Percentiles rank a stretch among this genome's conserved stretches.
Conservation (phyloP, 2,888 invertebrate species). For the Mactromeris polynyma region DNA sequence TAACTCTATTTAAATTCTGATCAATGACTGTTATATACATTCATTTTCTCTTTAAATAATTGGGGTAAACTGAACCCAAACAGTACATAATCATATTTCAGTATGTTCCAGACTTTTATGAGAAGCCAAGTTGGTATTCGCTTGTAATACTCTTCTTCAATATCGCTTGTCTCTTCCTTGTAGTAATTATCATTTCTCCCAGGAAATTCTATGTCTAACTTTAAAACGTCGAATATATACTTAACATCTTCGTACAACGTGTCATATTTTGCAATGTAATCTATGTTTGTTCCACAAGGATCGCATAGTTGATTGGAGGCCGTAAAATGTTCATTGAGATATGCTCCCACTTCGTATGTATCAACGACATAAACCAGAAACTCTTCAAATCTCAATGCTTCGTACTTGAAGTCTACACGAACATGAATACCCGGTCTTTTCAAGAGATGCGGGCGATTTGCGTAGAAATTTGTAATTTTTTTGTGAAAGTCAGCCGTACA, state of each 20-base stretch:
- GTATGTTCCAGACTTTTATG: constrained; percentile 88
- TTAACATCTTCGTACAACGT: constrained; percentile 93
- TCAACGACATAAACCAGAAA: constrained; percentile 91
- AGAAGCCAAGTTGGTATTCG: constrained; percentile 90
- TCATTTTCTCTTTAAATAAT: constrained; percentile 54
- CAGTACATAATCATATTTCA: constrained; percentile 93
- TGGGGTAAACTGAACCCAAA: constrained; percentile 91
- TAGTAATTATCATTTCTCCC: constrained; percentile 84
- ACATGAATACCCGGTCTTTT: constrained; percentile 73
- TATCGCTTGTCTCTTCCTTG: constrained; percentile 90
- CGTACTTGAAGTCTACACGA: constrained; percentile 54
- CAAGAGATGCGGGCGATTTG: constrained; percentile 74
- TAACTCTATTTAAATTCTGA: too few species aligned
- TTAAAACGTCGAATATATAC: constrained; percentile 80
- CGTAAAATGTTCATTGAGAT: constrained; percentile 95
- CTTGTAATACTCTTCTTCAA: constrained; percentile 91
- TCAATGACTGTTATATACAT: neutral
- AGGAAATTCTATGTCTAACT: constrained; percentile 78
- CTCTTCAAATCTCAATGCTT: constrained; percentile 48
- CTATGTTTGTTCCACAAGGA: constrained; percentile 95
- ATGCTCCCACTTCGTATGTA: constrained; percentile 76
- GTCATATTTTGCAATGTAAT: constrained; percentile 96
- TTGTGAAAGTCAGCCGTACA: constrained; percentile 27
- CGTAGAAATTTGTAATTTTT: constrained; percentile 28
- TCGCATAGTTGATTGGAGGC: constrained; percentile 94